phyloP scores from a whole-genome alignment of 2,888 invertebrate genomes.

The Crepidodera aurea region DNA sequence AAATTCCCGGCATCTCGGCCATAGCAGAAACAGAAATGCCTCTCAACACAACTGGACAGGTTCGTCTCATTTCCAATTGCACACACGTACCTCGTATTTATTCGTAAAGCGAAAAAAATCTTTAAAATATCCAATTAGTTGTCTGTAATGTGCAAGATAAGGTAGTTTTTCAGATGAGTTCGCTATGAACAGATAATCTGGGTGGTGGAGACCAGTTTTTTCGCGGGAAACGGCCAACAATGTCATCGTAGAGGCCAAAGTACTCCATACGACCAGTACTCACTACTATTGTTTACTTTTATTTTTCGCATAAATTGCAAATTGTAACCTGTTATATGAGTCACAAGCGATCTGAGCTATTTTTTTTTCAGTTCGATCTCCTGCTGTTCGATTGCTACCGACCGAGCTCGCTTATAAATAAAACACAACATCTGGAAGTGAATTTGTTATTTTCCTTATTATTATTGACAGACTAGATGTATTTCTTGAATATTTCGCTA shows the following conservation, averaged over 20 bases:
- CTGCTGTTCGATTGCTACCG: constrained; percentile 47
- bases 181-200: constrained; percentile 55
- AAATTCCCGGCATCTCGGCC: constrained; percentile 41
- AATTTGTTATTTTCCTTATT: constrained; percentile 45
- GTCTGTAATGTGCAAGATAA: constrained; percentile 58
- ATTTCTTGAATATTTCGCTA: constrained; percentile 17
- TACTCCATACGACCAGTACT: constrained; percentile 58
- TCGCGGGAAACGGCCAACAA: constrained; percentile 58
- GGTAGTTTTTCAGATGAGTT: constrained; percentile 54
- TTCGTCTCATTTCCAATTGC: constrained; percentile 52
- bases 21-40: constrained; percentile 43
- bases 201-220: constrained; percentile 59
- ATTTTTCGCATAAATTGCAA: constrained; percentile 60
- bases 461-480: constrained; percentile 24
- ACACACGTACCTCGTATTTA: constrained; percentile 56
- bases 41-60: constrained; percentile 45
- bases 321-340: constrained; percentile 61
- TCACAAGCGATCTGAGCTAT: constrained; percentile 58
- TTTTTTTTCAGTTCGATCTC: constrained; percentile 36
- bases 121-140: constrained; percentile 58
- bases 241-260: constrained; percentile 57
- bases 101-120: constrained; percentile 55
- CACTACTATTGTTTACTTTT: constrained; percentile 61
- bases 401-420: constrained; percentile 56
- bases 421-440: constrained; percentile 53